Conservation (phyloP, 1,140 invertebrate species). For the Dendroctonus valens region DNA sequence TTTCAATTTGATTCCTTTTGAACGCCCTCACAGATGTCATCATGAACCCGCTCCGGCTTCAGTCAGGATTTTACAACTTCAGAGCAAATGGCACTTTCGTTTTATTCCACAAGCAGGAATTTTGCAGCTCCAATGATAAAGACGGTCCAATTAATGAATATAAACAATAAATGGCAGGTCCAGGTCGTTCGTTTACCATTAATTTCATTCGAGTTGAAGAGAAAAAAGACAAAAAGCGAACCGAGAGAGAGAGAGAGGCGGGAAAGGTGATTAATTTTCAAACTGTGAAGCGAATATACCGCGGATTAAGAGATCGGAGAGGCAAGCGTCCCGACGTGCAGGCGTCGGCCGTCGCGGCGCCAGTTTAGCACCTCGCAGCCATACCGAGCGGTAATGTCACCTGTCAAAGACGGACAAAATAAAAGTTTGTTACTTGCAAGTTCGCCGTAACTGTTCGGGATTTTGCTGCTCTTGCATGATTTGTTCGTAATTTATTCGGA, state of each 20-base stretch:
- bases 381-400: slow-evolving; percentile 5
- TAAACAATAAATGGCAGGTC: no score
- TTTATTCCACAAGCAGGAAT: no score
- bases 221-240: not conserved
- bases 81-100: no score
- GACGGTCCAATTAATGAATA: no score
- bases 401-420: slow-evolving; percentile 11
- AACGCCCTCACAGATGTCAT: no score
- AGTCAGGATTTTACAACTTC: no score
- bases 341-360: slow-evolving; percentile 19
- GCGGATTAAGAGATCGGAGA: slow-evolving; percentile 16
- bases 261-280: slow-evolving; percentile 14
- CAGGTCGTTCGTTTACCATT: no score
- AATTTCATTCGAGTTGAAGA: no score
- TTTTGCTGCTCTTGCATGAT: slow-evolving; percentile 3
- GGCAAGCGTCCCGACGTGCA: slow-evolving; percentile 14
- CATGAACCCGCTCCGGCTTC: no score
- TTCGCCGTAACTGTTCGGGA: not conserved
- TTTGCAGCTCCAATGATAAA: no score
- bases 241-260: not conserved
- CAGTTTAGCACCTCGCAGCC: slow-evolving; percentile 19
- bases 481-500: slow-evolving; percentile 8
- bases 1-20: no score
- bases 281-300: slow-evolving; percentile 19
- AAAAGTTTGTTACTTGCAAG: slow-evolving; percentile 7